phyloP scores from a whole-genome alignment of 2,888 invertebrate species.

The Cosmopolites sordidus region DNA sequence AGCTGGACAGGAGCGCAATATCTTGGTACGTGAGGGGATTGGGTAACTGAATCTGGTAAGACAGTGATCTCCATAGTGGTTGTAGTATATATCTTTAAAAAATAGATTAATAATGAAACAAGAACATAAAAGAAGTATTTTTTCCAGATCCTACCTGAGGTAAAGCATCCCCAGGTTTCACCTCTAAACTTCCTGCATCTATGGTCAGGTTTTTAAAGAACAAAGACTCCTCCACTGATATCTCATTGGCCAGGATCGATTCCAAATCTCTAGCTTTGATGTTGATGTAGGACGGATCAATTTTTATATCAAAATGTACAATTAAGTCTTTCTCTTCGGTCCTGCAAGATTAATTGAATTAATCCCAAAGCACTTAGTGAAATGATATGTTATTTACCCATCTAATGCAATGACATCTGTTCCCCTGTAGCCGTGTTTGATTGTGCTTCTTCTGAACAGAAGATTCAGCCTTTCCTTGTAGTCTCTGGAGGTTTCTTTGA shows the following conservation, averaged over 20 bases:
- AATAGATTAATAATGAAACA: background rate
- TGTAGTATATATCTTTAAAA: constrained; percentile 17
- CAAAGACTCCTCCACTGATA: constrained; percentile 54
- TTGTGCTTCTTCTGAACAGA: constrained; percentile 67
- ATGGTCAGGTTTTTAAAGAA: constrained; percentile 63
- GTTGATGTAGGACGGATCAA: constrained; percentile 60
- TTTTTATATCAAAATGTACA: constrained; percentile 81
- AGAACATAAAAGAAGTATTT: background rate
- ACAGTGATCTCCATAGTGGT: constrained; percentile 39
- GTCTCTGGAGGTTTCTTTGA: constrained; percentile 68
- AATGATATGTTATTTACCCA: too few species aligned
- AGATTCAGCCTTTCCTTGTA: constrained; percentile 73
- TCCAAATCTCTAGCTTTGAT: constrained; percentile 64
- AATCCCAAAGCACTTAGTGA: too few species aligned
- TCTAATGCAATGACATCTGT: constrained; percentile 81
- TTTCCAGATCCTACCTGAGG: constrained; percentile 31
- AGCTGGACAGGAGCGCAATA: constrained; percentile 66
- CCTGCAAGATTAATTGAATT: constrained; percentile 50
- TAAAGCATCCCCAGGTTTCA: constrained; percentile 52
- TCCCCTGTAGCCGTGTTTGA: constrained; percentile 71
- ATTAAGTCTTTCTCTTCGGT: constrained; percentile 67
- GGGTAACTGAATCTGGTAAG: constrained; percentile 50
- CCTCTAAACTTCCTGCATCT: constrained; percentile 61
- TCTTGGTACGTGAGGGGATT: constrained; percentile 57
- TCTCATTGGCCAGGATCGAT: constrained; percentile 63